Percentiles rank a stretch among this genome's conserved stretches.
These are phyloP conservation scores for Pelecanus crispus DNA, from an alignment of 2,113 vertebrate genomes.

Conservation along the genomic window DNA sequence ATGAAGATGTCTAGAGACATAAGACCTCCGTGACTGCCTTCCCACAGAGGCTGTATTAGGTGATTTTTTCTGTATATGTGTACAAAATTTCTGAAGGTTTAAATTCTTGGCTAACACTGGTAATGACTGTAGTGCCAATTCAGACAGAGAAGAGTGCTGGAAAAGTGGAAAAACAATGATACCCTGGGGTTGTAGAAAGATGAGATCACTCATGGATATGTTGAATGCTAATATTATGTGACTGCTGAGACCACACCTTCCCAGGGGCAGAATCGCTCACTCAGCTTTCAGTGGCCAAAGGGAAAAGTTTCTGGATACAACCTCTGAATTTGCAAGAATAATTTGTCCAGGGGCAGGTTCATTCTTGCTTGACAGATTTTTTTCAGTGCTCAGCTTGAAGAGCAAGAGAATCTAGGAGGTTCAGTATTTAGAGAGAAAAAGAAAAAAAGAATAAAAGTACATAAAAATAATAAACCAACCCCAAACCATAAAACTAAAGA, in stretches of 20 bases:
- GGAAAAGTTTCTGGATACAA: neutral
- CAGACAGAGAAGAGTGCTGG: neutral
- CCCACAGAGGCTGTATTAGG: neutral
- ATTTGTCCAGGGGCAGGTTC: slow-evolving; percentile 5
- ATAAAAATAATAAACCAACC: neutral
- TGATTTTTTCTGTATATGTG: neutral
- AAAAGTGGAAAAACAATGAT: slow-evolving; percentile 7
- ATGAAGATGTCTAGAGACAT: neutral
- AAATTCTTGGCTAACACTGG: neutral
- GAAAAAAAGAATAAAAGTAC: neutral
- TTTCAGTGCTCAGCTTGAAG: neutral
- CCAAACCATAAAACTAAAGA: neutral
- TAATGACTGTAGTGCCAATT: neutral
- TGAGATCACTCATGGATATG: slow-evolving; percentile 9
- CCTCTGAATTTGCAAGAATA: neutral
- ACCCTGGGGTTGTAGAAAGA: neutral
- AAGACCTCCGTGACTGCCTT: neutral
- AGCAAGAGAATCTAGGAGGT: neutral
- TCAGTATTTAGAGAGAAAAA: neutral
- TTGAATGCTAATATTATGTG: slow-evolving; percentile 23
- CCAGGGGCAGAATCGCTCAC: slow-evolving; percentile 9
- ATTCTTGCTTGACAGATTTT: neutral
- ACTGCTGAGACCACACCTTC: slow-evolving; percentile 33
- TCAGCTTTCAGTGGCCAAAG: neutral
- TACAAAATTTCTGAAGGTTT: neutral